phyloP scores from a whole-genome alignment of 2,888 invertebrate species.

The Axea sp. region DNA sequence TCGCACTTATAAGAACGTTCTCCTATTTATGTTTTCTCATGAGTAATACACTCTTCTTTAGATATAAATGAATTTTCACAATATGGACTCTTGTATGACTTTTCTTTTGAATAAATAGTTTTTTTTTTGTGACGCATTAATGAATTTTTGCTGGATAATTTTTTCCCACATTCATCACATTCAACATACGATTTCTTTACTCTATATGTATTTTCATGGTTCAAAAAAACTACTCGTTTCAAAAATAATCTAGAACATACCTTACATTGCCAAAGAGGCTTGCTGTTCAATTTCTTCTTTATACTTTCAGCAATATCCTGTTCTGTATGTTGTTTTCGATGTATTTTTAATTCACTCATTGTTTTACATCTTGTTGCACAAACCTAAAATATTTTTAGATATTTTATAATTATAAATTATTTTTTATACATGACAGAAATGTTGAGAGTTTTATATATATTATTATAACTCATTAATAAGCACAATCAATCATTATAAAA shows the following conservation, averaged over 20 bases:
- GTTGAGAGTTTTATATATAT: no score
- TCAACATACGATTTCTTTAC: conserved; percentile 65
- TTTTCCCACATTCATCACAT: conserved; percentile 72
- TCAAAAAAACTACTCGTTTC: conserved; percentile 67
- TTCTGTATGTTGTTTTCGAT: conserved; percentile 72
- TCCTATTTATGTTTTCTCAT: conserved; percentile 78
- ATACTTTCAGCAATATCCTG: conserved; percentile 69
- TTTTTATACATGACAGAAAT: no score
- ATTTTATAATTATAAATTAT: no score
- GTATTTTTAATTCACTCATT: conserved; percentile 72
- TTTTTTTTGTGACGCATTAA: conserved; percentile 78
- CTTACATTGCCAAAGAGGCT: conserved; percentile 69
- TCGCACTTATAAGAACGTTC: conserved; percentile 74
- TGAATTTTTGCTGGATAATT: conserved; percentile 71
- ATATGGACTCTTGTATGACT: conserved; percentile 78
- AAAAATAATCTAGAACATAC: conserved; percentile 69
- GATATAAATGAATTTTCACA: conserved; percentile 78
- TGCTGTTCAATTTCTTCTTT: conserved; percentile 63
- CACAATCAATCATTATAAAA: no score
- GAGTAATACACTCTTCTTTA: conserved; percentile 77
- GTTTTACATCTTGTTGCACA: conserved; percentile 70
- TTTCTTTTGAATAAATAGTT: conserved; percentile 78
- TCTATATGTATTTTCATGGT: conserved; percentile 70
- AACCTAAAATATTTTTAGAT: conserved; percentile 68
- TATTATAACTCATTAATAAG: no score